These are phyloP conservation scores for Rhynchonycteris naso DNA, from an alignment of 2,797 vertebrate species.

Conservation along the genomic window DNA sequence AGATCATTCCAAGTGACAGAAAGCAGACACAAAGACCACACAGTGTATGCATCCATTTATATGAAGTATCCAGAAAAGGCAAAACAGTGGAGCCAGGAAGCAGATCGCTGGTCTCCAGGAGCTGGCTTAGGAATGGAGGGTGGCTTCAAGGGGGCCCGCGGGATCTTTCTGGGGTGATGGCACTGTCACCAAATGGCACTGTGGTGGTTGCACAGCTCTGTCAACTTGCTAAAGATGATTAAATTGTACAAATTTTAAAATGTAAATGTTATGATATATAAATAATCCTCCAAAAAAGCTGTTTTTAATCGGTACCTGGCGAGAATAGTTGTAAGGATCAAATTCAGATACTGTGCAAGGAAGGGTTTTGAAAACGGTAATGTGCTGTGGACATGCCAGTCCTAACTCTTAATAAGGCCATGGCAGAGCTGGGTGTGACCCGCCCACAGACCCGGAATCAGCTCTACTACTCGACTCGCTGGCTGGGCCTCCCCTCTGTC, in stretches of 20 bases:
- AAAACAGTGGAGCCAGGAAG: neutral
- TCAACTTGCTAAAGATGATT: neutral
- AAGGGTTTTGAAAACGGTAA: neutral
- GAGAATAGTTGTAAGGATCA: neutral
- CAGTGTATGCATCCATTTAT: neutral
- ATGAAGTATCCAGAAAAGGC: neutral
- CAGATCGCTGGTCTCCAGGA: too few relatives aligned
- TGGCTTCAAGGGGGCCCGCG: fast-evolving
- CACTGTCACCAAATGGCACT: neutral
- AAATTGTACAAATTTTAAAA: neutral
- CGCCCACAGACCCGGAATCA: neutral
- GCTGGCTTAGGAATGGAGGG: neutral
- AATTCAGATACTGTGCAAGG: neutral
- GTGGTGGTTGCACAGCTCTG: neutral
- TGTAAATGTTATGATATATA: neutral
- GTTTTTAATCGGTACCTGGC: neutral
- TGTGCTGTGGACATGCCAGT: neutral
- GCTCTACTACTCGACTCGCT: neutral
- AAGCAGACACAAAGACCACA: neutral
- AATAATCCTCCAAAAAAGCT: neutral
- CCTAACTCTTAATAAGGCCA: neutral
- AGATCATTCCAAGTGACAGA: neutral
- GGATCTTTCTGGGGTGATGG: too few relatives aligned
- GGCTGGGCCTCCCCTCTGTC: neutral
- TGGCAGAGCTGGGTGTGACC: fast-evolving